Percentiles rank a stretch among this genome's conserved stretches.
phyloP scores from a whole-genome alignment of 2,888 invertebrate genomes.

The Drosophila siamana region DNA sequence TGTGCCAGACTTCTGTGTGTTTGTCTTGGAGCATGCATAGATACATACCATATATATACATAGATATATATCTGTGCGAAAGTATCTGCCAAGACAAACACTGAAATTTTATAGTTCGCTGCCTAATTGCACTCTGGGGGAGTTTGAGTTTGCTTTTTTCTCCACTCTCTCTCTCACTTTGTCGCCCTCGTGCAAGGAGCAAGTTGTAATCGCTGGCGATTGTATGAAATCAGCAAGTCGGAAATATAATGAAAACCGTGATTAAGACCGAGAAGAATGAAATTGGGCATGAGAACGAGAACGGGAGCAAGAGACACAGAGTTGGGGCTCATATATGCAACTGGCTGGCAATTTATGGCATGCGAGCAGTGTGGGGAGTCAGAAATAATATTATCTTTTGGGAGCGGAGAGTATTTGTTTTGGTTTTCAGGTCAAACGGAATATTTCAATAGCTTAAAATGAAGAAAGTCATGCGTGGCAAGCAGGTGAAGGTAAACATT shows the following conservation, averaged over 20 bases:
- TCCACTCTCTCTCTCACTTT: constrained; percentile 2
- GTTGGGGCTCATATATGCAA: constrained; percentile 12
- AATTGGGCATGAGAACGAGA: too few species aligned
- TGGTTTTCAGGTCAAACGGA: constrained; percentile 70
- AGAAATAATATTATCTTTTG: neutral
- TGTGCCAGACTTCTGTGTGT: constrained; percentile 31
- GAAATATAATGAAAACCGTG: constrained; percentile 71
- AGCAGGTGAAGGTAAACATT: constrained; percentile 57
- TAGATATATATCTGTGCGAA: constrained; percentile 47
- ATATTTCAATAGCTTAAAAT: constrained; percentile 68
- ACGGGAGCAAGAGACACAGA: neutral
- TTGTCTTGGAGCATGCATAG: constrained; percentile 33
- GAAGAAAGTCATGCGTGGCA: constrained; percentile 33
- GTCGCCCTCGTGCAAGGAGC: constrained; percentile 21
- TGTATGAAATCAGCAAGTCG: constrained; percentile 79
- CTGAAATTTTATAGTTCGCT: constrained; percentile 83
- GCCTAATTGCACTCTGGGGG: constrained; percentile 83
- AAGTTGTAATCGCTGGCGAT: constrained; percentile 77
- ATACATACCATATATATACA: constrained; percentile 19
- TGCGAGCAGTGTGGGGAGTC: neutral
- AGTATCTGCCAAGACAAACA: constrained; percentile 79
- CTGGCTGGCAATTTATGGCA: constrained; percentile 20
- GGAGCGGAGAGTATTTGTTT: constrained; percentile 36
- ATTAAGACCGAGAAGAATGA: constrained; percentile 53
- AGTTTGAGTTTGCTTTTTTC: constrained; percentile 55